A percentile compares a stretch with the other conserved stretches of the same genome.
Conservation (phyloP, 2,797 vertebrate genomes). For the Manis pentadactyla region DNA sequence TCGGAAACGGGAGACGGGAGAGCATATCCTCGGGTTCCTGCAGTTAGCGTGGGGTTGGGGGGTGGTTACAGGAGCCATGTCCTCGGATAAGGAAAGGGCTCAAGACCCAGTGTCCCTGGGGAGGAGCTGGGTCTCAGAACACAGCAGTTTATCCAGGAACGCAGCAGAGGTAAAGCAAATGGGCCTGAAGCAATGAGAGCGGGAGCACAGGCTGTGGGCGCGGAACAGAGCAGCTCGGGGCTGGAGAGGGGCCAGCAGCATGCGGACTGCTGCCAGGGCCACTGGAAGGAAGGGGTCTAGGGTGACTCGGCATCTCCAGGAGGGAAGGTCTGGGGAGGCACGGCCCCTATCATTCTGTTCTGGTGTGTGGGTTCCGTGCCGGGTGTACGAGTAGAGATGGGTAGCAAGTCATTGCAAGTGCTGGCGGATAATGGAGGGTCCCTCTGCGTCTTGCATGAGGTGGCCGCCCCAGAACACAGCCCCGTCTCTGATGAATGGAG, state of each 20-base stretch:
- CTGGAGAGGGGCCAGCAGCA: not conserved
- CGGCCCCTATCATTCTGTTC: not conserved
- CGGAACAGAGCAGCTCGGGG: not conserved
- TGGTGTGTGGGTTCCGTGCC: too few relatives aligned
- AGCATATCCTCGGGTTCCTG: not conserved
- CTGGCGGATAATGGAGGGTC: not conserved
- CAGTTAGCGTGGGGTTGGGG: not conserved
- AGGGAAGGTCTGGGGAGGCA: not conserved
- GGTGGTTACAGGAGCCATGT: not conserved
- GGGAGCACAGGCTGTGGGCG: not conserved
- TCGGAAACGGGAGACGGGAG: not conserved
- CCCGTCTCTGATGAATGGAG: not conserved
- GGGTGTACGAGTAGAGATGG: accelerated
- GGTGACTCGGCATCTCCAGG: too few relatives aligned
- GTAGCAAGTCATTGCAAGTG: not conserved
- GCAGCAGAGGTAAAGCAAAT: not conserved
- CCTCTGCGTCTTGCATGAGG: not conserved
- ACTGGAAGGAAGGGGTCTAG: not conserved
- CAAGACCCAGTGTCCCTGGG: not conserved
- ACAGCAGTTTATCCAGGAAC: accelerated
- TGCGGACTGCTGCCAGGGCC: not conserved
- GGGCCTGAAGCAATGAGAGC: not conserved
- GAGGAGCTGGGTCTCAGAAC: not conserved
- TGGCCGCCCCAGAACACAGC: accelerated
- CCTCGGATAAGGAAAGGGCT: not conserved